Percentiles rank a stretch among this genome's conserved stretches.
Conservation (phyloP, 2,888 invertebrate species). For the Ochropleura plecta region DNA sequence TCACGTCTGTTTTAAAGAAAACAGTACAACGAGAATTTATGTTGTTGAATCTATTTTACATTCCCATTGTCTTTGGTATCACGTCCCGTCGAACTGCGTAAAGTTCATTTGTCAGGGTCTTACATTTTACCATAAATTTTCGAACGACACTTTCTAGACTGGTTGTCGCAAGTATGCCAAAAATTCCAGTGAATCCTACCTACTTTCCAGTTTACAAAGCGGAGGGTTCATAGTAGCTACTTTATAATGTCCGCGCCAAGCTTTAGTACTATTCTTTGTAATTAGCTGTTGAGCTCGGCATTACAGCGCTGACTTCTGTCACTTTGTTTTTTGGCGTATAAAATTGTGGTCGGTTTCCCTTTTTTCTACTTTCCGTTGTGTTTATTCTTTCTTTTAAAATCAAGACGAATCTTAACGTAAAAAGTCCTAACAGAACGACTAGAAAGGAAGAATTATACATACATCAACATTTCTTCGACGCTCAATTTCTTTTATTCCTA, state of each 20-base stretch:
- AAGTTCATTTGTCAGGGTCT: conserved; percentile 84
- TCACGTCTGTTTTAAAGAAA: conserved; percentile 67
- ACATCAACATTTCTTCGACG: conserved; percentile 62
- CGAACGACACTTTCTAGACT: conserved; percentile 74
- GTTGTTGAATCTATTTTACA: conserved; percentile 80
- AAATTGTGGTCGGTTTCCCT: conserved; percentile 55
- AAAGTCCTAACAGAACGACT: conserved; percentile 38
- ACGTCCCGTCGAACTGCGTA: conserved; percentile 79
- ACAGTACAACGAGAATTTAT: conserved; percentile 74
- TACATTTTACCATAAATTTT: conserved; percentile 78
- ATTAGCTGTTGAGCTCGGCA: conserved; percentile 69
- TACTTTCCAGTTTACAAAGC: conserved; percentile 67
- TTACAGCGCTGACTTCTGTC: conserved; percentile 63
- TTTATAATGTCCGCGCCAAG: conserved; percentile 66
- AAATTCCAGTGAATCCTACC: conserved; percentile 65
- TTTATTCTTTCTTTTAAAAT: conserved; percentile 50
- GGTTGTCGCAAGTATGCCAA: conserved; percentile 72
- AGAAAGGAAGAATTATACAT: conserved; percentile 58
- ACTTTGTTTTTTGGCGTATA: conserved; percentile 58
- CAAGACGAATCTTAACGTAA: conserved; percentile 39
- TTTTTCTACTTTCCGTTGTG: conserved; percentile 32
- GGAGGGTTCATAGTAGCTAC: conserved; percentile 65
- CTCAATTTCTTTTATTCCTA: conserved; percentile 65
- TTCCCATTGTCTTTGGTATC: conserved; percentile 79
- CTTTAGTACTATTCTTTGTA: conserved; percentile 62